Evolutionary conservation across 2,888 invertebrate genomes (phyloP), one percentile per base, ranked within the genome.

Genomic region (Tetranychus piercei): DNA sequence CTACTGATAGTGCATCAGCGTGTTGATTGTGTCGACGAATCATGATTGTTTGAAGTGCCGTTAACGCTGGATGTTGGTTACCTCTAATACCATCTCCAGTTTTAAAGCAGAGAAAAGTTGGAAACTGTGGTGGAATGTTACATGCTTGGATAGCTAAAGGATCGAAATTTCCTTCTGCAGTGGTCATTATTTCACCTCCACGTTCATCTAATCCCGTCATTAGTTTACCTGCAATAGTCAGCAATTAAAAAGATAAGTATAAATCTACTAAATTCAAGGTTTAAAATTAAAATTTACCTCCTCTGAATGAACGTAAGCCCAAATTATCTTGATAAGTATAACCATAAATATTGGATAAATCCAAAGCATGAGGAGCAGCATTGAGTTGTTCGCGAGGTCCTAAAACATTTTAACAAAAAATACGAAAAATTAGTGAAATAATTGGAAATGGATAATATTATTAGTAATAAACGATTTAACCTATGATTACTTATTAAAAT

Each of bases 11-110:
- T 5, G 83, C 80, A 0, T 80, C 80, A 0, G 91, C 91, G 22
- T 94, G 79, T 1, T 85, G 84, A 82, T 94, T 94, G 84, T 94
- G 94, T 77, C 93, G 90, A 0, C 93, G 85, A 11, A 90, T 88
- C 88, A 90, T 90, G 73, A 94, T 81, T 75, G 92, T 84, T 81
- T 94, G 92, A 87, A 93, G 15, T 5, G 73, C 55, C 11, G 45
- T 73, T 11, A 73, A 22, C 9, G 73, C n/a, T 34, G 76, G 76
- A 71, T 76, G 73, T 72, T 76, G 76, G 22, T 45, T 71, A 7
- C 65, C 75, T 22, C 76, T 55, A 45, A 72, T 71, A 9, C 76
- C 76, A 67, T 76, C 76, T 4, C 73, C 76, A n/a, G 22, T 71
- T 11, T 43, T 22, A 44, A 76, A 76, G 71, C 76, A 76, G 8